Conservation (phyloP, 2,113 vertebrate genomes). For the Coreoperca whiteheadi region DNA sequence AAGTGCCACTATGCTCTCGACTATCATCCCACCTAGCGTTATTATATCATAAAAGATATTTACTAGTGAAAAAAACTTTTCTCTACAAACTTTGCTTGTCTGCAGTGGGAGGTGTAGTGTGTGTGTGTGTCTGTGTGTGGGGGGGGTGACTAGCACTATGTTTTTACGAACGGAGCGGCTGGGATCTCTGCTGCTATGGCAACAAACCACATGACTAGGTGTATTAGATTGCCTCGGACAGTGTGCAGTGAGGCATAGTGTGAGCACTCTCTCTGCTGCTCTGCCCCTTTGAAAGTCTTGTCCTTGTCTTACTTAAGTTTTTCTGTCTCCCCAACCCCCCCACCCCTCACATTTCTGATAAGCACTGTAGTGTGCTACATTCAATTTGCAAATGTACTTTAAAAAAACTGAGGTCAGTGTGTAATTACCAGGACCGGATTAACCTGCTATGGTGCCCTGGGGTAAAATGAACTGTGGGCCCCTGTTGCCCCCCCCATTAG, state of each 20-base stretch:
- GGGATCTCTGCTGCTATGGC: slow-evolving; percentile 94
- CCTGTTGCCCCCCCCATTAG: background rate
- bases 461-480: background rate
- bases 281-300: slow-evolving; percentile 87
- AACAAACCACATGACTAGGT: slow-evolving; percentile 97
- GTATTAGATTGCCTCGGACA: slow-evolving; percentile 94
- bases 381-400: slow-evolving; percentile 29
- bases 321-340: background rate
- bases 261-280: slow-evolving; percentile 84
- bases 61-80: slow-evolving; percentile 51
- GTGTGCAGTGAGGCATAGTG: slow-evolving; percentile 85
- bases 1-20: slow-evolving; percentile 36
- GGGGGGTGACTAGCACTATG: slow-evolving; percentile 77
- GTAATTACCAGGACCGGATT: slow-evolving; percentile 12
- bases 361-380: slow-evolving; percentile 10
- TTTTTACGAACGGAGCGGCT: slow-evolving; percentile 90
- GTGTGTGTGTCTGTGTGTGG: slow-evolving; percentile 19
- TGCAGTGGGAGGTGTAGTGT: slow-evolving; percentile 53
- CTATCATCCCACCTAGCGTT: slow-evolving; percentile 29
- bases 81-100: slow-evolving; percentile 53
- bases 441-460: slow-evolving; percentile 10
- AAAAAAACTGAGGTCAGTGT: slow-evolving; percentile 15
- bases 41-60: slow-evolving; percentile 56
- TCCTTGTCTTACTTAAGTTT: slow-evolving; percentile 82
- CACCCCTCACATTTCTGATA: slow-evolving; percentile 28